Evolutionary conservation across 2,888 invertebrate species (phyloP).

Genomic region (Dermolepida albohirtum): DNA sequence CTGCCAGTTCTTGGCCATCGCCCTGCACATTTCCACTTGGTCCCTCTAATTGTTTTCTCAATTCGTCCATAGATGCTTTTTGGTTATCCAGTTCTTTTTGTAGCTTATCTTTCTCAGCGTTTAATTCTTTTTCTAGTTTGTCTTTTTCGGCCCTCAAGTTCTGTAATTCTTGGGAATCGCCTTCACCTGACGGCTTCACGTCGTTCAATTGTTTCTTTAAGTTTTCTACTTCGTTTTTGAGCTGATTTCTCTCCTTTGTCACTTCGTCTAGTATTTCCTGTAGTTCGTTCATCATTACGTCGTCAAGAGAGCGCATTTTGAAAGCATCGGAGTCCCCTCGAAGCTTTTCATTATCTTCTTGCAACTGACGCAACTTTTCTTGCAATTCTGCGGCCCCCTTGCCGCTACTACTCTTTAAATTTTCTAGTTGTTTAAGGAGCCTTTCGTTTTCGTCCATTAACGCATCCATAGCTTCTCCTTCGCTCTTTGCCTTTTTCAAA

Average conservation of each 20-base stretch:
- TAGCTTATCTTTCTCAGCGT: slow-evolving; percentile 8
- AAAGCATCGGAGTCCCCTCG: slow-evolving; percentile 16
- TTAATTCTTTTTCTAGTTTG: slow-evolving; percentile 16
- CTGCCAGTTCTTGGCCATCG: slow-evolving; percentile 7
- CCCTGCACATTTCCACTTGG: slow-evolving; percentile 13
- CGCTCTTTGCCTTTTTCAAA: slow-evolving; percentile 22
- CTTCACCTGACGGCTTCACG: not conserved
- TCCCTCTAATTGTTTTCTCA: slow-evolving; percentile 36
- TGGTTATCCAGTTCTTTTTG: slow-evolving; percentile 14
- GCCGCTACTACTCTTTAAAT: slow-evolving; percentile 6
- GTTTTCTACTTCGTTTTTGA: slow-evolving; percentile 21
- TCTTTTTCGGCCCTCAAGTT: slow-evolving; percentile 30
- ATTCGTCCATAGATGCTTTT: slow-evolving; percentile 10
- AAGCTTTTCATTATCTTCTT: slow-evolving; percentile 27
- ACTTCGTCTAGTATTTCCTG: slow-evolving; percentile 11
- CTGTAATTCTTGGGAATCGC: not conserved
- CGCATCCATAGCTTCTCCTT: slow-evolving; percentile 21
- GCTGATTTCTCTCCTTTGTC: not conserved
- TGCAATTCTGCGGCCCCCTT: not conserved
- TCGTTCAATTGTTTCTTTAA: slow-evolving; percentile 21
- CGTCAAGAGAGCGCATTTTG: not conserved
- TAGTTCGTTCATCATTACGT: slow-evolving; percentile 2
- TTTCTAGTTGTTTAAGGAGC: slow-evolving; percentile 30
- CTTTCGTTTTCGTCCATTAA: slow-evolving; percentile 43
- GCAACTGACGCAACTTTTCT: slow-evolving; percentile 7